Percentiles rank a stretch among this genome's conserved stretches.
These are phyloP conservation scores for Gambusia yucatana DNA, from an alignment of 2,797 vertebrate genomes.

Conservation along the genomic window DNA sequence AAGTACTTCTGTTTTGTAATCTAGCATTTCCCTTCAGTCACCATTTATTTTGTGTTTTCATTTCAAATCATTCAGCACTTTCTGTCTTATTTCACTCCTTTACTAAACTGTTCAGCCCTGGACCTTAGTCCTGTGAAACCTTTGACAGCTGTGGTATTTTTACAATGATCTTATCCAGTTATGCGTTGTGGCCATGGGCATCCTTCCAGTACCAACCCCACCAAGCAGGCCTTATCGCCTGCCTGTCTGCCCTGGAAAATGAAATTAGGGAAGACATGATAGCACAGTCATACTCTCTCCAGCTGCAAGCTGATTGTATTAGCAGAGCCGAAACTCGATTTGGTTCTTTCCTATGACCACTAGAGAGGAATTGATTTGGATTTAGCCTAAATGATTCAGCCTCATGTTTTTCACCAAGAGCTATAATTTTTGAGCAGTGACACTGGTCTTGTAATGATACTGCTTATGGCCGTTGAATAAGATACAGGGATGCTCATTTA, in stretches of 20 bases:
- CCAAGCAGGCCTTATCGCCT: constrained; percentile 55
- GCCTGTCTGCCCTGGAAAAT: constrained; percentile 68
- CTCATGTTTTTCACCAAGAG: constrained; percentile 63
- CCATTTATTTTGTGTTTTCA: background rate
- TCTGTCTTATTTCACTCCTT: constrained; percentile 12
- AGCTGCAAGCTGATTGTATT: constrained; percentile 77
- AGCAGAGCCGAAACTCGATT: constrained; percentile 74
- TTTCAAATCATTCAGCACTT: constrained; percentile 14
- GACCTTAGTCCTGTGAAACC: constrained; percentile 58
- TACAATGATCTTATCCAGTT: constrained; percentile 63
- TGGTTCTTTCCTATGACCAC: constrained; percentile 73
- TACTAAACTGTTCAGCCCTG: constrained; percentile 6
- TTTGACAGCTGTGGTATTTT: constrained; percentile 74
- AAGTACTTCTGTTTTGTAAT: constrained; percentile 19
- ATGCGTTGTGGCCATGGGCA: constrained; percentile 66
- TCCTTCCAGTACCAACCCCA: constrained; percentile 55
- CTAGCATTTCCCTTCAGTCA: background rate
- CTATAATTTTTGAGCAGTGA: constrained; percentile 50
- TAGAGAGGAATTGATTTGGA: constrained; percentile 76
- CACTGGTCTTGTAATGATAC: constrained; percentile 33
- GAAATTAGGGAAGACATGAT: constrained; percentile 81
- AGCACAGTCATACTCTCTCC: constrained; percentile 77
- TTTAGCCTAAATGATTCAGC: constrained; percentile 73
- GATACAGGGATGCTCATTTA: constrained; percentile 15
- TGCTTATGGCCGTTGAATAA: constrained; percentile 23